A percentile compares a stretch with the other conserved stretches of the same genome.
Evolutionary conservation across 2,113 vertebrate genomes (phyloP).

Genomic region (Ornithorhynchus anatinus): DNA sequence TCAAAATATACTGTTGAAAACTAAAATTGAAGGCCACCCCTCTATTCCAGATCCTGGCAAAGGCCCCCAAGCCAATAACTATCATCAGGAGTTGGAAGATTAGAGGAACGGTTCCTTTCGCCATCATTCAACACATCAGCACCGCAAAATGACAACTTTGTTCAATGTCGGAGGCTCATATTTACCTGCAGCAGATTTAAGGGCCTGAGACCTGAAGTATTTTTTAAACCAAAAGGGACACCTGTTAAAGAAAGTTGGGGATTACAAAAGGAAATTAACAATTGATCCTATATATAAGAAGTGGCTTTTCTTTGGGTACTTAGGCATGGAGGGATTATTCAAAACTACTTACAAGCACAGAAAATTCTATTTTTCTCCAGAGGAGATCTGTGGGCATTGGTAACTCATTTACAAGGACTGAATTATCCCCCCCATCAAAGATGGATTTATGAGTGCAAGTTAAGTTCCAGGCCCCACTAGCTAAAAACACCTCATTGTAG

Average conservation of each 20-base stretch:
- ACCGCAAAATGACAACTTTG: constrained; percentile 23
- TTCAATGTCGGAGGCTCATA: constrained; percentile 41
- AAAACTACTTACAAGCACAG: neutral
- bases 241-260: constrained; percentile 77
- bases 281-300: constrained; percentile 21
- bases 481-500: too few species aligned
- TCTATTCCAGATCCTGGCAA: neutral
- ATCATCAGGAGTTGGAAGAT: neutral
- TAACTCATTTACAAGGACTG: too few species aligned
- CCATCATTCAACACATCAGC: constrained; percentile 19
- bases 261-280: constrained; percentile 34
- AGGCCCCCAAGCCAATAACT: neutral
- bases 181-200: constrained; percentile 96
- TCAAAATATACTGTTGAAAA: too few species aligned
- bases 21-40: too few species aligned
- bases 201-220: constrained; percentile 84
- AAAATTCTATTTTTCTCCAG: neutral
- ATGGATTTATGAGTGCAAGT: too few species aligned
- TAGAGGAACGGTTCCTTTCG: too few species aligned
- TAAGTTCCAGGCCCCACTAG: too few species aligned
- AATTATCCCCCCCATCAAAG: too few species aligned
- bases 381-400: too few species aligned
- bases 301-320: neutral
- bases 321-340: neutral
- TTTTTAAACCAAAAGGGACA: constrained; percentile 91